Evolutionary conservation across 1,140 invertebrate genomes (phyloP).

Genomic region (Brachionus sp.): DNA sequence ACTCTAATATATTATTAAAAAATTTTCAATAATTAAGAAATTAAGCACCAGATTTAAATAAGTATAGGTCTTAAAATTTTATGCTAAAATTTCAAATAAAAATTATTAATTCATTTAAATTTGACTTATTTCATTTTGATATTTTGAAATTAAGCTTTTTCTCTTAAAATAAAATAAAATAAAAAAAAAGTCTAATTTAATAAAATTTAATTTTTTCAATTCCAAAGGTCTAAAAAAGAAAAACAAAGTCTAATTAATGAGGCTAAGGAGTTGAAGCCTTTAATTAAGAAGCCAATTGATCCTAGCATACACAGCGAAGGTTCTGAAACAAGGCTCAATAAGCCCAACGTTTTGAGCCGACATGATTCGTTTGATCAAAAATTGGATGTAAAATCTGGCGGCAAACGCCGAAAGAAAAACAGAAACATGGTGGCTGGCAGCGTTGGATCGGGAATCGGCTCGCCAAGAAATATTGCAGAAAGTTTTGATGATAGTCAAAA

Average conservation of each 20-base stretch:
- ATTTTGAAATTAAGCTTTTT: background rate
- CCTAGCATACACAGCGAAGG: background rate
- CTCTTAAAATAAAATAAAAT: background rate
- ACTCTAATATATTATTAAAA: constrained; percentile 6
- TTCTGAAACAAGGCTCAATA: background rate
- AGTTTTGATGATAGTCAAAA: background rate
- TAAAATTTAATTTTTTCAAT: background rate
- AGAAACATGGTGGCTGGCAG: constrained; percentile 13
- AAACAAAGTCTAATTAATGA: background rate
- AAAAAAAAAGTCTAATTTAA: background rate
- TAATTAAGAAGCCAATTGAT: background rate
- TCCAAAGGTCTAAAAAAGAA: background rate
- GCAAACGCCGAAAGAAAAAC: constrained; percentile 24
- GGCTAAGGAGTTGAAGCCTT: constrained; percentile 14
- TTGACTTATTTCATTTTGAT: background rate
- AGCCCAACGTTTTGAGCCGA: background rate
- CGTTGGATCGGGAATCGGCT: constrained; percentile 13
- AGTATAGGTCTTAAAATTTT: background rate
- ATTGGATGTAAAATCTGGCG: background rate
- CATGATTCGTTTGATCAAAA: constrained; percentile 42
- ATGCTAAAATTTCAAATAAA: background rate
- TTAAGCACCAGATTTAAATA: background rate
- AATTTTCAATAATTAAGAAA: background rate
- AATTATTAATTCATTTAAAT: background rate
- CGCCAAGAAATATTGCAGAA: constrained; percentile 28